Percentiles rank a stretch among this genome's conserved stretches.
Conservation (phyloP, 2,113 vertebrate genomes). For the cat (Felis catus) region F.catus_Fca126_mat1.0 CM031428.1:19763001-19763500, state of each 20-base stretch:
- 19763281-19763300: slow-evolving; percentile 91
- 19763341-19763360: not conserved
- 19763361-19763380: not conserved
- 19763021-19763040: not conserved
- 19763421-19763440: not conserved
- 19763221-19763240: slow-evolving; percentile 88
- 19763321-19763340: slow-evolving; percentile 94
- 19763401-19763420: not conserved
- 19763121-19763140: slow-evolving; percentile 77
- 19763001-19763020: slow-evolving; percentile 30
- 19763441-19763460: not conserved
- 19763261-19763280: slow-evolving; percentile 85
- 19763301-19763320: slow-evolving; percentile 95
- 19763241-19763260: slow-evolving; percentile 75
- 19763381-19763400: not conserved
- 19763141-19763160: slow-evolving; percentile 75
- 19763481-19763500: not conserved
- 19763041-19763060: slow-evolving; percentile 36
- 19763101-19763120: not conserved
- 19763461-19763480: not conserved
- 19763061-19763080: slow-evolving; percentile 22
- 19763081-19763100: slow-evolving; percentile 25
- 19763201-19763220: slow-evolving; percentile 85
- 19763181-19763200: slow-evolving; percentile 83
- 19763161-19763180: slow-evolving; percentile 81